Evolutionary conservation across 1,140 invertebrate genomes (phyloP).

Genomic region (Drosophila bocki): DNA sequence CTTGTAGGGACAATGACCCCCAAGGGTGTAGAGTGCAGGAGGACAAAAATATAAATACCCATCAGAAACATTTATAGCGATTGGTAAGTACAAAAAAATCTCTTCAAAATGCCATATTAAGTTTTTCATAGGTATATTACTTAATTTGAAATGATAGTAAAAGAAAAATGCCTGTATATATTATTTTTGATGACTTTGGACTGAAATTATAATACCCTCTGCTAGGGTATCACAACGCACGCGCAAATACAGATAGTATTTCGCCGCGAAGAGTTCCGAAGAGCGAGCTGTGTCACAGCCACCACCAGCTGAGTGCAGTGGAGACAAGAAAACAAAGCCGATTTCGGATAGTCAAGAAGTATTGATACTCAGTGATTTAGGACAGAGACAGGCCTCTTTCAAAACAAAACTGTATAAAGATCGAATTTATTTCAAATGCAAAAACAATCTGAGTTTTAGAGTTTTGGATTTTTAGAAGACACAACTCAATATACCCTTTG

Average conservation of each 20-base stretch:
- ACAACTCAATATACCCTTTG: neutral
- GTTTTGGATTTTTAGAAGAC: neutral
- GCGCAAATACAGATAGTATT: slow-evolving; percentile 5
- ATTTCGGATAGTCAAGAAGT: neutral
- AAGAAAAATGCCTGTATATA: neutral
- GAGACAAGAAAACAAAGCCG: slow-evolving; percentile 10
- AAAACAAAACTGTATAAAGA: neutral
- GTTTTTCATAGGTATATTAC: neutral
- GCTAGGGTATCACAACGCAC: neutral
- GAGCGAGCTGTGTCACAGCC: neutral
- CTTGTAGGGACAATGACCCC: no score
- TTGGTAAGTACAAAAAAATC: no score
- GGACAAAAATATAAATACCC: no score
- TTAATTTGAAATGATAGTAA: neutral
- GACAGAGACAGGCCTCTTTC: neutral
- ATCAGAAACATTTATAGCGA: no score
- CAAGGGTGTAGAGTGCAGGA: no score
- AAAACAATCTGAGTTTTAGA: neutral
- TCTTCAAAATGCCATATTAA: neutral
- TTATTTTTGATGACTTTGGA: neutral
- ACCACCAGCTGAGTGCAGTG: slow-evolving; percentile 14
- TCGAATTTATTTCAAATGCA: neutral
- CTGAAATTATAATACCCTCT: neutral
- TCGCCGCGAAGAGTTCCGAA: neutral
- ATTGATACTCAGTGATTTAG: slow-evolving; percentile 2